phyloP scores from a whole-genome alignment of 2,888 invertebrate genomes.

The Diarsia rubi region DNA sequence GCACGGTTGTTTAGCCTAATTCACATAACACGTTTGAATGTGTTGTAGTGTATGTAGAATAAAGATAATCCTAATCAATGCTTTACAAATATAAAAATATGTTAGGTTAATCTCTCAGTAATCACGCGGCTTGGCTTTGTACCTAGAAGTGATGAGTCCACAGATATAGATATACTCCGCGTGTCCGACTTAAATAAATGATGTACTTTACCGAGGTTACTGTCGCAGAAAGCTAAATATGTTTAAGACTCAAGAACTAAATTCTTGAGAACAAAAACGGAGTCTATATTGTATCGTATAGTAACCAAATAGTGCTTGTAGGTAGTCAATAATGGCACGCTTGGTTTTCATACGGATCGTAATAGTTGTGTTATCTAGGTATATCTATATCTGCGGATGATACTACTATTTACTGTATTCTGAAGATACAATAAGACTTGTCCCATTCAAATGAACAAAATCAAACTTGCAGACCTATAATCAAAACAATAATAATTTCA shows the following conservation, averaged over 20 bases:
- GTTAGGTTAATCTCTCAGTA: slow-evolving; percentile 47
- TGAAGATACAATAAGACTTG: slow-evolving; percentile 17
- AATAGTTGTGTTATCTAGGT: no score
- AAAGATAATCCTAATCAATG: slow-evolving; percentile 45
- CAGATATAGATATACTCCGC: no score
- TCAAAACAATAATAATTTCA: slow-evolving; percentile 30
- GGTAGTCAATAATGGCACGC: no score
- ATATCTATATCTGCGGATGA: not conserved
- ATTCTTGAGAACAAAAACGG: no score
- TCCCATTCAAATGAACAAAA: slow-evolving; percentile 27
- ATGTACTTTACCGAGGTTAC: no score
- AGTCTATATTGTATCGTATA: no score
- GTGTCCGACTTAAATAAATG: no score
- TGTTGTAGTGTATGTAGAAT: not conserved
- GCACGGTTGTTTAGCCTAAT: slow-evolving; percentile 2
- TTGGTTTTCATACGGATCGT: no score
- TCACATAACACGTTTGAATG: not conserved
- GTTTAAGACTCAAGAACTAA: no score
- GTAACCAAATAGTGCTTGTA: no score
- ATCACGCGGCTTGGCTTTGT: slow-evolving; percentile 23
- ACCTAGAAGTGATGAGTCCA: slow-evolving; percentile 12
- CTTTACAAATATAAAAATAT: slow-evolving; percentile 47
- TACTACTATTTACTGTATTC: slow-evolving; percentile 6
- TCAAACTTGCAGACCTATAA: slow-evolving; percentile 31
- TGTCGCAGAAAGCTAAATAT: no score